Evolutionary conservation across 2,113 vertebrate species (phyloP), one percentile per base, ranked within the genome.

Genomic region (Himantopus leucocephalus): DNA sequence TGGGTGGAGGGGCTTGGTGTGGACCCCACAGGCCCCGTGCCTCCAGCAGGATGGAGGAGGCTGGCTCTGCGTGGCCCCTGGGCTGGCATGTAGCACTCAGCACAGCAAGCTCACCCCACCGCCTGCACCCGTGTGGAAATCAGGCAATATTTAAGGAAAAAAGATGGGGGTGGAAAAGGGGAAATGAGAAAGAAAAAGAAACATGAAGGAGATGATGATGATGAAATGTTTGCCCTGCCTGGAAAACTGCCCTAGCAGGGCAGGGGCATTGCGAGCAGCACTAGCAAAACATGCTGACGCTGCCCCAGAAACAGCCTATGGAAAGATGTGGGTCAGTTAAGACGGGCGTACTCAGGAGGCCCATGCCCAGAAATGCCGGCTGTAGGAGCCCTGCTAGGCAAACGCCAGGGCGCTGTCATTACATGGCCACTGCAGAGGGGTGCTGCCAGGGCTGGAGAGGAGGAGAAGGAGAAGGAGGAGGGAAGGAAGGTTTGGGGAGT

Each of bases 271-370:
- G 47, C 0, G 14, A 91, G 24, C 43, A 59, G 50, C 50, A 26
- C 35, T 55, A 74, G 48, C 71, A 76, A 95, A 97, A 95, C 94
- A 94, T 7, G 48, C 87, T 91, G 91, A 86, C 37, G 30, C 92
- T 96, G 91, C 87, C 93, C 77, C 91, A 95, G 94, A 78, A 94
- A 74, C 79, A 72, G 78, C 66, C 22, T 8, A 59, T 64, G 80
- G 63, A 90, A 21, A 97, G 97, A 96, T 95, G 87, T 94, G 96
- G 92, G 96, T 94, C 95, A 95, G 91, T 97, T 96, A 96, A 91
- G 82, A 88, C 4, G 92, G 96, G 96, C 2, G 79, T 86, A 80
- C 67, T 37, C 58, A 9, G 66, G 37, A 84, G 74, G 85, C 68
- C 92, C 74, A 10, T 78, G 79, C 27, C 90, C 88, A 68, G 81